These are phyloP conservation scores for Phaethornis superciliosus DNA, from an alignment of 2,113 vertebrate species.

Conservation along the genomic window DNA sequence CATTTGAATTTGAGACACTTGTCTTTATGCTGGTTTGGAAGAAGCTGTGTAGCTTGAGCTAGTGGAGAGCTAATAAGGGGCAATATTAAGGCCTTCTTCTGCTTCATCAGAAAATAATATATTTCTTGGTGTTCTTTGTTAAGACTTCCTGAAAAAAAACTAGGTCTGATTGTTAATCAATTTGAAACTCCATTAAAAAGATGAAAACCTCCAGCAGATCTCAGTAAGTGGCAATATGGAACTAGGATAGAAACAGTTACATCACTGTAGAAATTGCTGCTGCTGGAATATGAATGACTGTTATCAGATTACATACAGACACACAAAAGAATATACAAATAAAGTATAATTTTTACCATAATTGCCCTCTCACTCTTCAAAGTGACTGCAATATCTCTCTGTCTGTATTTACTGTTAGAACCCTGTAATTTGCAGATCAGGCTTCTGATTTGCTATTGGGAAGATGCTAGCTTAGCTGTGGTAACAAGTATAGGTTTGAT, in stretches of 20 bases:
- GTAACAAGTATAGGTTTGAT: neutral
- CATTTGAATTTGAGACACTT: neutral
- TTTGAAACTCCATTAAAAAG: neutral
- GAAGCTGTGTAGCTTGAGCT: neutral
- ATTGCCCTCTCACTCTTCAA: constrained; percentile 28
- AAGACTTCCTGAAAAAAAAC: neutral
- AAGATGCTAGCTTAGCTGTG: neutral
- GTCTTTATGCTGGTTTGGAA: neutral
- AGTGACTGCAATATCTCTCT: neutral
- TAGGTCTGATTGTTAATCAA: neutral
- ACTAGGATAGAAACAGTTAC: neutral
- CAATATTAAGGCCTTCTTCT: neutral
- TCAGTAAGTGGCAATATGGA: neutral
- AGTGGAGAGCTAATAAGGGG: neutral
- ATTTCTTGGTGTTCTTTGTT: neutral
- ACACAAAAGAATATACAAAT: neutral
- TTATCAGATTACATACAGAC: constrained; percentile 18
- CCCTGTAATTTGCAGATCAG: constrained; percentile 44
- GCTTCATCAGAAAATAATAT: neutral
- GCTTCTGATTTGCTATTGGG: neutral
- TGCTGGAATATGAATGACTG: neutral
- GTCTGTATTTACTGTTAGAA: neutral
- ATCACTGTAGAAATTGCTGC: neutral
- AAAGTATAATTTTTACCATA: constrained; percentile 17
- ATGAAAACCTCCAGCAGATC: neutral